phyloP scores from a whole-genome alignment of 2,113 vertebrate species.

The Poeciliopsis turrubarensis region DNA sequence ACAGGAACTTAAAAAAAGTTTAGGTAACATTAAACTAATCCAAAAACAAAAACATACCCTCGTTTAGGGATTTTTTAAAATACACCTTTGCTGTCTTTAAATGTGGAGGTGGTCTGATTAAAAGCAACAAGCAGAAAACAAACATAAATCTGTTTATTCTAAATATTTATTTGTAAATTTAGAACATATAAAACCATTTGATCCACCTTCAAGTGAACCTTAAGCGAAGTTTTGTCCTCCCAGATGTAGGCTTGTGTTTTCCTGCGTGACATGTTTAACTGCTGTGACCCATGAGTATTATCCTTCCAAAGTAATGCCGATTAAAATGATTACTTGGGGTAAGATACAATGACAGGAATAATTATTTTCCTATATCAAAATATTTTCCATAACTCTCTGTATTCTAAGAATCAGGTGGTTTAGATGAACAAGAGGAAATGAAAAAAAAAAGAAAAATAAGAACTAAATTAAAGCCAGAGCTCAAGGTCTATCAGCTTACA shows the following conservation, averaged over 20 bases:
- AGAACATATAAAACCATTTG: neutral
- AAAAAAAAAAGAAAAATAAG: conserved; percentile 58
- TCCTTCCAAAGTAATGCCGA: conserved; percentile 71
- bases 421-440: conserved; percentile 37
- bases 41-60: too few relatives aligned
- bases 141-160: neutral
- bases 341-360: conserved; percentile 70
- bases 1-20: too few relatives aligned
- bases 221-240: conserved; percentile 2
- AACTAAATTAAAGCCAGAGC: conserved; percentile 76
- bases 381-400: conserved; percentile 55
- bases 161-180: neutral
- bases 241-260: conserved; percentile 37
- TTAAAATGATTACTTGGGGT: conserved; percentile 70
- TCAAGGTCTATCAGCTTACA: conserved; percentile 79
- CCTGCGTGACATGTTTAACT: conserved; percentile 44
- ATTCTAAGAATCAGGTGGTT: conserved; percentile 52
- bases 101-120: neutral
- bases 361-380: conserved; percentile 71
- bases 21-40: too few relatives aligned
- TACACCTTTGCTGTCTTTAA: too few relatives aligned
- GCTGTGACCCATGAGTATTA: conserved; percentile 46
- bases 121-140: neutral
- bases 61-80: too few relatives aligned
- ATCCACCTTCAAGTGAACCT: neutral